Evolutionary conservation across 2,888 invertebrate genomes (phyloP).

Genomic region (Sphecodes monilicornis): DNA sequence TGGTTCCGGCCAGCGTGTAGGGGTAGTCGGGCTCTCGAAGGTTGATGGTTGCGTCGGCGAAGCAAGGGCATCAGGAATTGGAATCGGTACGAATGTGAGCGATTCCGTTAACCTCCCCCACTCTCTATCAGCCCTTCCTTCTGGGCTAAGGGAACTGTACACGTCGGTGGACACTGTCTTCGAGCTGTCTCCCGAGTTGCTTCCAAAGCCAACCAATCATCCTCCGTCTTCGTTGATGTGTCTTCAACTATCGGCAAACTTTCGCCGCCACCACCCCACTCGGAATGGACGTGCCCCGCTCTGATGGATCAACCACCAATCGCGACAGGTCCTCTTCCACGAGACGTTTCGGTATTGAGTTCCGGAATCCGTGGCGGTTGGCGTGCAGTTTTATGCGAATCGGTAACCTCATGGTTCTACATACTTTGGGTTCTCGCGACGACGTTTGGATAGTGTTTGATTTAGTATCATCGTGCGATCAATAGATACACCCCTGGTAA

Average conservation of each 20-base stretch:
- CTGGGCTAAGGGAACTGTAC: slow-evolving; percentile 17
- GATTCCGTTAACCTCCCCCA: slow-evolving; percentile 12
- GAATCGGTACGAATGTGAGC: slow-evolving; percentile 62
- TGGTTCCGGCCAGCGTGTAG: slow-evolving; percentile 35
- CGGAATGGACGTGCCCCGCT: slow-evolving; percentile 54
- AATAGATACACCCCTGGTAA: not conserved
- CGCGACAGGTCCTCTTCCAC: slow-evolving; percentile 42
- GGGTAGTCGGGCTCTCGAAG: not conserved
- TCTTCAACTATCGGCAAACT: slow-evolving; percentile 67
- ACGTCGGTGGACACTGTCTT: slow-evolving; percentile 43
- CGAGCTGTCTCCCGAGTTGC: slow-evolving; percentile 44
- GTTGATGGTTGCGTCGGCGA: slow-evolving; percentile 38
- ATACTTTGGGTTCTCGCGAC: not conserved
- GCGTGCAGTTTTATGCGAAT: slow-evolving; percentile 4
- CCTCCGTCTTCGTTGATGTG: slow-evolving; percentile 57
- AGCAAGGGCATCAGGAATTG: slow-evolving; percentile 60
- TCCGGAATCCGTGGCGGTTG: slow-evolving; percentile 26
- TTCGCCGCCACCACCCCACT: slow-evolving; percentile 19
- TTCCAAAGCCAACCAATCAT: slow-evolving; percentile 57
- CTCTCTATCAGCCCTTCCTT: not conserved
- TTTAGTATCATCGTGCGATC: not conserved
- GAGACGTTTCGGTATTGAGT: slow-evolving; percentile 61
- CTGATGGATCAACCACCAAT: slow-evolving; percentile 68
- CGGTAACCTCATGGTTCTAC: not conserved
- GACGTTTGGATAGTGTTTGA: not conserved